Evolutionary conservation across 2,888 invertebrate genomes (phyloP), one percentile per base, ranked within the genome.

Genomic region (Athalia cordata): DNA sequence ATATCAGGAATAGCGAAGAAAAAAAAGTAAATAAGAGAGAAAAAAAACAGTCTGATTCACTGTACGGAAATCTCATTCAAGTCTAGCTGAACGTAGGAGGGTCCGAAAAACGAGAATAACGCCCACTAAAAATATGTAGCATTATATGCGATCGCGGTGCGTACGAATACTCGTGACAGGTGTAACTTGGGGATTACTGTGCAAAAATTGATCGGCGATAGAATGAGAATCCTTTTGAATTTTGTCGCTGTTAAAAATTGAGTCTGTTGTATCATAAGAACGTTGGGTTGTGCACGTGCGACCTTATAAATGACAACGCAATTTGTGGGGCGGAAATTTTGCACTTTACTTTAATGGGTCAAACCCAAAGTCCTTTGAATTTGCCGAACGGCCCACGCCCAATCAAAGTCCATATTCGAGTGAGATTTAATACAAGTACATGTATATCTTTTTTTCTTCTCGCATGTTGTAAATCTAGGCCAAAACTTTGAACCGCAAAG

Each of bases 281-380:
- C 49, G 13, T 47, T 9, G 3, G 9, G 62, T 49, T 6, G n/a
- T 49, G 52, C 7, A 13, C 7, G 62, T 65, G 49, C 13, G 13
- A 9, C 3, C 4, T 5, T 5, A 29, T 13, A 70, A 0, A 47
- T 59, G 13, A 72, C 45, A 59, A n/a, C 45, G 72, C 47, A 72
- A 45, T 47, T 55, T 68, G 52, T 15, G 68, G 43, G 52, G 52
- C 68, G 68, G 68, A 68, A 68, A 50, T 43, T 57, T 72, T 59
- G 59, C 72, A 59, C 72, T 72, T 57, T 47, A 57, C 47, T 57
- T 72, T 72, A 72, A 72, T 72, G 57, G 72, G 72, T 59, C 72
- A 59, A 59, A 72, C 11, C 59, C 29, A 29, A 29, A 64, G 75
- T 75, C 75, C 75, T 62, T 75, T 75, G 75, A 75, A 75, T 62